These are phyloP conservation scores for Pardosa pseudoannulata DNA, from an alignment of 2,888 invertebrate genomes.

Conservation along the genomic window DNA sequence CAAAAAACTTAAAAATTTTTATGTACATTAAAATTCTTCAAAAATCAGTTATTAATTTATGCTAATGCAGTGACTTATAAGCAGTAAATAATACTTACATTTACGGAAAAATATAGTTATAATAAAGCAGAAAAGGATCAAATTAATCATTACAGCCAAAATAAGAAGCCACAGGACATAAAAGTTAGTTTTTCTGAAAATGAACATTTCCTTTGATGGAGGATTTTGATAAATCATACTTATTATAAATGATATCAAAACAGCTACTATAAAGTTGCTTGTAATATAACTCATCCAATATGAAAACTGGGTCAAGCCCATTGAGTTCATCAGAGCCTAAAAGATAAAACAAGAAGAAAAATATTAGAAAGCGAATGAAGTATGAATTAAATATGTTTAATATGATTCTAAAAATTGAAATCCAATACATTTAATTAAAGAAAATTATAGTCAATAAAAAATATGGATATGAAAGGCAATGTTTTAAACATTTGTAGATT, in stretches of 20 bases:
- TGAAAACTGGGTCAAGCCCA: background rate
- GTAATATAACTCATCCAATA: background rate
- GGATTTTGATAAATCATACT: background rate
- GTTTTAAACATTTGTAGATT: too few species aligned
- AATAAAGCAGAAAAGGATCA: background rate
- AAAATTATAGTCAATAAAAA: too few species aligned
- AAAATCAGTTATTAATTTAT: too few species aligned
- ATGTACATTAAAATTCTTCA: too few species aligned
- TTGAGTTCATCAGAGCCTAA: background rate
- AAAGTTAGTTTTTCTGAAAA: background rate
- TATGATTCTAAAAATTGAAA: too few species aligned
- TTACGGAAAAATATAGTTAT: background rate
- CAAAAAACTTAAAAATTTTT: too few species aligned
- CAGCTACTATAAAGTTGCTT: background rate
- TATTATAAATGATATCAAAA: background rate
- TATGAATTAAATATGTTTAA: too few species aligned
- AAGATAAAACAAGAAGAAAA: background rate
- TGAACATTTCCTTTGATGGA: background rate
- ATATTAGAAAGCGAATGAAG: background rate
- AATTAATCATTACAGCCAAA: background rate
- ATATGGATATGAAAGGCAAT: too few species aligned
- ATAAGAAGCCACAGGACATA: background rate
- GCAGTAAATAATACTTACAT: background rate
- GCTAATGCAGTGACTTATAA: background rate
- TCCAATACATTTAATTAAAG: too few species aligned